Percentiles rank a stretch among this genome's conserved stretches.
phyloP scores from a whole-genome alignment of 2,113 vertebrate species.

The Charadrius vociferus region DNA sequence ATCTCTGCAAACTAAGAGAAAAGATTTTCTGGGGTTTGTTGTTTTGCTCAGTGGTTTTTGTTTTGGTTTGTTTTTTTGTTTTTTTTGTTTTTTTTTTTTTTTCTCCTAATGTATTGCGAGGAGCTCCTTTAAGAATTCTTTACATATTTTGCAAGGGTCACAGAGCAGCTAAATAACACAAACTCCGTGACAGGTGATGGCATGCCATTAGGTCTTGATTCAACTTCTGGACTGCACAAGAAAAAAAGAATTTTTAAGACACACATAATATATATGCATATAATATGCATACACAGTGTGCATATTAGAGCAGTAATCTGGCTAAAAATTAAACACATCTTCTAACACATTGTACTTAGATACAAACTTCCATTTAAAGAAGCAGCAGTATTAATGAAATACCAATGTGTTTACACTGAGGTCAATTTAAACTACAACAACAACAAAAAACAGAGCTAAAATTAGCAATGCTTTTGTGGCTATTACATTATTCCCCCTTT shows the following conservation, averaged over 20 bases:
- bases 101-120: not conserved
- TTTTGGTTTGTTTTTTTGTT: not conserved
- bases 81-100: too few species aligned
- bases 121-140: not conserved
- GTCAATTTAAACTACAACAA: not conserved
- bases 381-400: not conserved
- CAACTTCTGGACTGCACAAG: not conserved
- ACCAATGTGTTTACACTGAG: not conserved
- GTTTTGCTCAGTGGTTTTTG: too few species aligned
- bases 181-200: not conserved
- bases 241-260: not conserved
- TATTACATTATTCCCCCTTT: not conserved
- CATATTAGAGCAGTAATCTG: not conserved
- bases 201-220: not conserved
- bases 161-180: not conserved
- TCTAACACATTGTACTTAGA: not conserved
- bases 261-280: not conserved
- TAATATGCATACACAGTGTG: not conserved
- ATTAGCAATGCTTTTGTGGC: not conserved
- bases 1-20: not conserved
- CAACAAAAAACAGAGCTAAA: not conserved
- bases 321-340: not conserved
- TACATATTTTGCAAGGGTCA: not conserved
- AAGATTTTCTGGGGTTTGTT: not conserved
- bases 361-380: not conserved